A percentile compares a stretch with the other conserved stretches of the same genome.
Evolutionary conservation across 2,888 invertebrate species (phyloP).

Genomic region (Parapristionchus giblindavisi): DNA sequence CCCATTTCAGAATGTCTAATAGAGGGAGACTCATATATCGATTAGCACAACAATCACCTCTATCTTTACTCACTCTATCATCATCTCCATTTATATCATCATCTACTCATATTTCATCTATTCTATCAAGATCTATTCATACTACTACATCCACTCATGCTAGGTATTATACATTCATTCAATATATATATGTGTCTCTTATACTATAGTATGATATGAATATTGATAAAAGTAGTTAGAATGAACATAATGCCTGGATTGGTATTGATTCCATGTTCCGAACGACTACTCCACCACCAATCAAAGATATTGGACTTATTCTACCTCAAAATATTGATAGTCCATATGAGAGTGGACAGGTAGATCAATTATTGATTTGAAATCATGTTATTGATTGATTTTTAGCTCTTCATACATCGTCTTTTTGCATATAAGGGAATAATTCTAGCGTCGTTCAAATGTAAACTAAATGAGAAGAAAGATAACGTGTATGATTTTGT

Average conservation of each 20-base stretch:
- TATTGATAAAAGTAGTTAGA: neutral
- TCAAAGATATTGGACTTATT: conserved; percentile 54
- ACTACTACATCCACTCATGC: conserved; percentile 3
- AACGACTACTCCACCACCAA: conserved; percentile 32
- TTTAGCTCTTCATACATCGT: conserved; percentile 85
- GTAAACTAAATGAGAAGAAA: conserved; percentile 85
- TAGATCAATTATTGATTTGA: conserved; percentile 16
- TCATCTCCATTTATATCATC: neutral
- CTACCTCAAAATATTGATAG: conserved; percentile 39
- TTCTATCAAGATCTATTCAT: neutral
- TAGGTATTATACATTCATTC: conserved; percentile 8
- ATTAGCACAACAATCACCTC: too few relatives aligned
- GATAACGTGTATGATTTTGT: conserved; percentile 70
- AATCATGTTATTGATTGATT: neutral
- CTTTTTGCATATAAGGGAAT: conserved; percentile 97
- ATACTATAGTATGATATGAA: too few relatives aligned
- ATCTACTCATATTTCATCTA: neutral
- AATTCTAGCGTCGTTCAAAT: conserved; percentile 94
- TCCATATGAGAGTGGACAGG: conserved; percentile 58
- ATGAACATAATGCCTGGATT: neutral
- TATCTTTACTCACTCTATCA: too few relatives aligned
- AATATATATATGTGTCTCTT: neutral
- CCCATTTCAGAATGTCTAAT: too few relatives aligned
- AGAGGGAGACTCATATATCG: too few relatives aligned
- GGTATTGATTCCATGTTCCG: conserved; percentile 26